Conservation (phyloP, 2,797 vertebrate species). For the Darevskia mixta region DNA sequence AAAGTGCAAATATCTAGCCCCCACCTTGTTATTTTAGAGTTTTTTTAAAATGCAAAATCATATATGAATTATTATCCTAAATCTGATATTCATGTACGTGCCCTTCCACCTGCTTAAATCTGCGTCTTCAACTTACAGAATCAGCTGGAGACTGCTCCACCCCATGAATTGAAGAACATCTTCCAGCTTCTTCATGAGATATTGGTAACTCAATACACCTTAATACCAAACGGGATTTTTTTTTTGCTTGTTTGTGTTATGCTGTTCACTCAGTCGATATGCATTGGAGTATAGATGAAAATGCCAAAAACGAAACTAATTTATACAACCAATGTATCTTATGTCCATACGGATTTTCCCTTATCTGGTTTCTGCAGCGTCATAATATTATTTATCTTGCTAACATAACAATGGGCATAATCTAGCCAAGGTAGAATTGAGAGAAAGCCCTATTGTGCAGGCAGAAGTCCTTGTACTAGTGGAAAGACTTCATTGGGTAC, state of each 20-base stretch:
- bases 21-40: not conserved
- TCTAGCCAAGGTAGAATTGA: not conserved
- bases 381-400: not conserved
- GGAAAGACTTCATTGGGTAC: too few relatives aligned
- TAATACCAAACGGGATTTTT: not conserved
- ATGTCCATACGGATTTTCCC: not conserved
- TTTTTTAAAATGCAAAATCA: not conserved
- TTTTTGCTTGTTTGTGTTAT: not conserved
- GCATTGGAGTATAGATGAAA: not conserved
- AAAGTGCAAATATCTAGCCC: not conserved
- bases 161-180: conserved; percentile 96
- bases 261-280: not conserved
- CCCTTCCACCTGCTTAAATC: not conserved
- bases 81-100: accelerated
- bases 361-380: not conserved
- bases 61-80: not conserved
- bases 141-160: conserved; percentile 94
- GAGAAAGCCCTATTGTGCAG: not conserved
- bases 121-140: conserved; percentile 79
- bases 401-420: not conserved
- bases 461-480: too few relatives aligned
- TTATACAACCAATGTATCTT: not conserved
- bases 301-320: not conserved
- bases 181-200: conserved; percentile 97
- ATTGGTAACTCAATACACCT: conserved; percentile 82